Evolutionary conservation across 53 echinoderm and acorn worm species (phyloP).

Genomic region (Echinometra lucunter): DNA sequence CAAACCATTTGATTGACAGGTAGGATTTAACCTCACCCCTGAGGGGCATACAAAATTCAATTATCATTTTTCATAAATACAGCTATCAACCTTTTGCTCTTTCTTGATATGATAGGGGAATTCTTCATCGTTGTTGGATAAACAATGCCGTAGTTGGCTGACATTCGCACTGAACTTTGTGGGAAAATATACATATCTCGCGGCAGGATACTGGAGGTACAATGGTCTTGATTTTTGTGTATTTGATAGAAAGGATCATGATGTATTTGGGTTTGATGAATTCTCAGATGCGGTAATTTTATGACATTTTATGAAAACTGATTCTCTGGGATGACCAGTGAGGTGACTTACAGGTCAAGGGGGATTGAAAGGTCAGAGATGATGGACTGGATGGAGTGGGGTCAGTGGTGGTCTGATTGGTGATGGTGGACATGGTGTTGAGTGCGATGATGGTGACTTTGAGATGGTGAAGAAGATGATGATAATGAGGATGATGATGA

Average conservation of each 20-base stretch:
- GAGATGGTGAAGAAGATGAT: background rate
- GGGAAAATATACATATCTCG: slow-evolving; percentile 36
- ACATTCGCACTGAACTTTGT: slow-evolving; percentile 14
- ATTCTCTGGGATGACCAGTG: slow-evolving; percentile 10
- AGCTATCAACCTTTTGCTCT: background rate
- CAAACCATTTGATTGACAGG: slow-evolving; percentile 55
- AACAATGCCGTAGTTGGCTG: background rate
- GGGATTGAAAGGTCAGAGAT: slow-evolving; percentile 31
- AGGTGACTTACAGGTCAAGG: slow-evolving; percentile 1
- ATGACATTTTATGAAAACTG: slow-evolving; percentile 27
- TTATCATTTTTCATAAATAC: slow-evolving; percentile 57
- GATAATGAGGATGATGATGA: slow-evolving; percentile 49
- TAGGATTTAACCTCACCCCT: background rate
- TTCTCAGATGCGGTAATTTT: background rate
- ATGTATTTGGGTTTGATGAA: background rate
- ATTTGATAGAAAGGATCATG: slow-evolving; percentile 23
- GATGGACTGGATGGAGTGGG: background rate
- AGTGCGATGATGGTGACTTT: background rate
- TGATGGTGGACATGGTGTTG: slow-evolving; percentile 1
- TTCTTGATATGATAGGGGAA: background rate
- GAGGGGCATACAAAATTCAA: slow-evolving; percentile 37
- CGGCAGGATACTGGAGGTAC: background rate
- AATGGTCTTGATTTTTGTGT: slow-evolving; percentile 11
- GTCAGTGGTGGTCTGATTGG: background rate
- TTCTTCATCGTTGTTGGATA: slow-evolving; percentile 37